These are phyloP conservation scores for Maccullochella peelii DNA, from an alignment of 2,113 vertebrate genomes.

Conservation along the genomic window DNA sequence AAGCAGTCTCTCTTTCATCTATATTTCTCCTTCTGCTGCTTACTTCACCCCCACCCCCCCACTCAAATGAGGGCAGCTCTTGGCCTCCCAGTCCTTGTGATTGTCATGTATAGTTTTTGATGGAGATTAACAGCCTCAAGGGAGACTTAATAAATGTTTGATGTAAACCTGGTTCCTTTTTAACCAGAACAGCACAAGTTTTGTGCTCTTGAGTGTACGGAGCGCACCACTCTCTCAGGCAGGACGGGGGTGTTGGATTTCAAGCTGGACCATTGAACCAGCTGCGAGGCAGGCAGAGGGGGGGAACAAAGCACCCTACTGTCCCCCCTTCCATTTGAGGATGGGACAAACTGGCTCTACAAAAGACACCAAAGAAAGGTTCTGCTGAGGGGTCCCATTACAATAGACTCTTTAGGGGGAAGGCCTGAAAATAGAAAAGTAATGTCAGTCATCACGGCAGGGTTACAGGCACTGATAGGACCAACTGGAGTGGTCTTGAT, in stretches of 20 bases:
- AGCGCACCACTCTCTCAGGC: slow-evolving; percentile 60
- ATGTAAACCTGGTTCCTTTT: slow-evolving; percentile 51
- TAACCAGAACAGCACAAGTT: slow-evolving; percentile 29
- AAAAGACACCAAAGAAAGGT: slow-evolving; percentile 68
- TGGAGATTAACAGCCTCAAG: slow-evolving; percentile 47
- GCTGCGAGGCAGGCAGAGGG: slow-evolving; percentile 62
- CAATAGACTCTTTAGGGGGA: slow-evolving; percentile 56
- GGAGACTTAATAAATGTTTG: slow-evolving; percentile 54
- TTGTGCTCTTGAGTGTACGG: slow-evolving; percentile 41
- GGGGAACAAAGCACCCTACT: slow-evolving; percentile 73
- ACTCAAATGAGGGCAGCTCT: slow-evolving; percentile 29
- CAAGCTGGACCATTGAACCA: slow-evolving; percentile 68
- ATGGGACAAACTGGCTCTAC: slow-evolving; percentile 67
- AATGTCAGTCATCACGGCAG: slow-evolving; percentile 63
- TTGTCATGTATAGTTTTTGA: slow-evolving; percentile 53
- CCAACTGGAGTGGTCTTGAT: slow-evolving; percentile 44
- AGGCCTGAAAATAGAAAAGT: slow-evolving; percentile 49
- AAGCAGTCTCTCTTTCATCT: slow-evolving; percentile 34
- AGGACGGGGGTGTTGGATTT: slow-evolving; percentile 73
- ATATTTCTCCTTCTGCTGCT: not conserved
- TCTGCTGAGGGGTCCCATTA: slow-evolving; percentile 59
- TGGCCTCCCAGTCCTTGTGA: slow-evolving; percentile 55
- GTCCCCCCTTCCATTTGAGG: slow-evolving; percentile 62
- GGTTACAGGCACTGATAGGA: slow-evolving; percentile 51
- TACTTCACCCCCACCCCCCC: not conserved